Conservation (phyloP, 2,888 invertebrate genomes). For the Drosophila heteroneura region DNA sequence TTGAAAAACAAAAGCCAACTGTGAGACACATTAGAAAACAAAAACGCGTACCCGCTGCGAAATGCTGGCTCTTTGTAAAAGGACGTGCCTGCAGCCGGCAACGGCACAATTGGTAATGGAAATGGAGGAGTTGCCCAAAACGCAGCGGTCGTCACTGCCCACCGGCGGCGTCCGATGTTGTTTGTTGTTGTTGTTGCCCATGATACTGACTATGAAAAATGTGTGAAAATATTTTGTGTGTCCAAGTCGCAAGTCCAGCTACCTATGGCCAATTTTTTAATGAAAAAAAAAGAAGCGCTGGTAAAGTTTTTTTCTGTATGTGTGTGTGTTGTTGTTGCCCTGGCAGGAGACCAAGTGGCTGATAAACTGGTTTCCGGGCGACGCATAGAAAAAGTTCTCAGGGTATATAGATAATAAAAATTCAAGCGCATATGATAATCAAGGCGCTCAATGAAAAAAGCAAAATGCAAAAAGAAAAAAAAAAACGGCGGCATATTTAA, state of each 20-base stretch:
- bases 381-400: constrained; percentile 84
- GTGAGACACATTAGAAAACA: constrained; percentile 23
- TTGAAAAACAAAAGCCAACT: constrained; percentile 12
- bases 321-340: constrained; percentile 53
- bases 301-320: constrained; percentile 21
- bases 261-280: constrained; percentile 67
- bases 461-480: constrained; percentile 41
- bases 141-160: constrained; percentile 75
- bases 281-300: constrained; percentile 59
- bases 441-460: constrained; percentile 62
- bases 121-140: constrained; percentile 78
- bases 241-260: constrained; percentile 52
- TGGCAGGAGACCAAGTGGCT: constrained; percentile 78
- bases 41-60: constrained; percentile 57
- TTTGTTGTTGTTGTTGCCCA: constrained; percentile 39
- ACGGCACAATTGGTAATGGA: constrained; percentile 62
- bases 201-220: constrained; percentile 83
- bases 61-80: constrained; percentile 13
- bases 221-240: constrained; percentile 82
- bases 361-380: constrained; percentile 72
- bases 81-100: constrained; percentile 47
- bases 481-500: constrained; percentile 69
- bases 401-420: constrained; percentile 84
- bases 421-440: constrained; percentile 82
- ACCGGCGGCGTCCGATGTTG: constrained; percentile 41